Base-by-base conservation (phyloP, 1,140 invertebrate species). In the Camponotus vicinus region DNA sequence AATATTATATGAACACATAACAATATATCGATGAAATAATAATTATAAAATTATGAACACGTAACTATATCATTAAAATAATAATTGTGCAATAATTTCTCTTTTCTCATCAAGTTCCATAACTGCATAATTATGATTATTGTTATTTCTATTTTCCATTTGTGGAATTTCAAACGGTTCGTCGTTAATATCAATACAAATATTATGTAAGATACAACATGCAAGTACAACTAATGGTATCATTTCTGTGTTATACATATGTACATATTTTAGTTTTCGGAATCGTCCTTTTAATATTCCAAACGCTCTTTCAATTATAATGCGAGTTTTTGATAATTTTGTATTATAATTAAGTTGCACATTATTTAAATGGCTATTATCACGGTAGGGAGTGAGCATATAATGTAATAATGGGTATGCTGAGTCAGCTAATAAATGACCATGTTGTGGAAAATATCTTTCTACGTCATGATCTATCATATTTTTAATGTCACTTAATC, bases 281-380 rank as follows among this genome's bases (percentile, higher is more conserved):
- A 71, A 59, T 21, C 57, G n/a, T 59, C 57, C 57, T 27, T 59
- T 59, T 27, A 59, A 27, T 0, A 21, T 70, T 32, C 67, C 42
- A 70, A 70, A 70, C 0, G 42, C 7, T 27, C 42, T 27, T 9
- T 70, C 67, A 9, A 70, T 70, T 6, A 52, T 49, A 4, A 70
- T 42, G 52, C 67, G 67, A 8, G 67, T 70, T 70, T 32, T 70
- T 34, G 67, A 49, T 0, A 61, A 27, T 42, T 61, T 42, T 9
- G 55, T 59, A 15, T 76, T 75, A 75, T 40, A 75, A 27, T 13
- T 76, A 0, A n/a, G n/a, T 42, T 76, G 57, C n/a, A 61, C 1
- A 61, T 42, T 11, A 11, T 27, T 76, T 61, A 76, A 76, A 18
- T 76, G 73, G n/a, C 37, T 57, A 42, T 76, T 76, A 13, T 76